Evolutionary conservation across 64 coral and sea anemone genomes (phyloP).

Genomic region (Stichodactyla helianthus): DNA sequence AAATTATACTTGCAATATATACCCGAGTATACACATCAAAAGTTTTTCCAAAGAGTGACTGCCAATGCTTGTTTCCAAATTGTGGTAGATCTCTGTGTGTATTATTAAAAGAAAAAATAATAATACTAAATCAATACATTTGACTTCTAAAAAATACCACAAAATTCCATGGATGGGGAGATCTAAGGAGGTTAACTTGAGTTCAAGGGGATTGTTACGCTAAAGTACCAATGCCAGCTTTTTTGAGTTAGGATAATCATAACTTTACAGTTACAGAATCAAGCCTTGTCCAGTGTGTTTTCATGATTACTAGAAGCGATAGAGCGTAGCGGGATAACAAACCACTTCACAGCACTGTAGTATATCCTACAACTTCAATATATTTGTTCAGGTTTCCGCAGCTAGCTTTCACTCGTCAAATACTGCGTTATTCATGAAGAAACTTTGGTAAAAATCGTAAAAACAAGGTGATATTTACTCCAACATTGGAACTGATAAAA

Average conservation of each 20-base stretch:
- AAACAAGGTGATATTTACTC: too few species aligned
- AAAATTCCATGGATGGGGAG: too few species aligned
- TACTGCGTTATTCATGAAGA: too few species aligned
- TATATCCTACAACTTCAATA: background rate
- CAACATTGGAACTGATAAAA: background rate
- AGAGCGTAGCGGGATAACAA: background rate
- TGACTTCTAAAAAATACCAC: too few species aligned
- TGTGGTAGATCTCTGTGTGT: conserved; percentile 93
- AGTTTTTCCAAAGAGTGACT: conserved; percentile 95
- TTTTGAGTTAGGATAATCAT: background rate
- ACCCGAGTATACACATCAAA: conserved; percentile 98
- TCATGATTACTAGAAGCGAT: background rate
- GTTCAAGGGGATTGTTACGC: background rate
- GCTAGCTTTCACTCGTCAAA: too few species aligned
- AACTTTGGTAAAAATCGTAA: too few species aligned
- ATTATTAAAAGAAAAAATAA: background rate
- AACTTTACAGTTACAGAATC: background rate
- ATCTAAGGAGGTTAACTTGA: too few species aligned
- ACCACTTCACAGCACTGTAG: background rate
- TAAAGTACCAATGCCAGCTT: background rate
- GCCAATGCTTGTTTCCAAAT: conserved; percentile 96
- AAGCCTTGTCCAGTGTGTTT: background rate
- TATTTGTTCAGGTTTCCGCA: background rate
- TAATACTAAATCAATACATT: background rate
- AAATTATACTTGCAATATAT: background rate